Evolutionary conservation across 2,113 vertebrate species (phyloP).

Genomic region (Brachypteracias leptosomus): DNA sequence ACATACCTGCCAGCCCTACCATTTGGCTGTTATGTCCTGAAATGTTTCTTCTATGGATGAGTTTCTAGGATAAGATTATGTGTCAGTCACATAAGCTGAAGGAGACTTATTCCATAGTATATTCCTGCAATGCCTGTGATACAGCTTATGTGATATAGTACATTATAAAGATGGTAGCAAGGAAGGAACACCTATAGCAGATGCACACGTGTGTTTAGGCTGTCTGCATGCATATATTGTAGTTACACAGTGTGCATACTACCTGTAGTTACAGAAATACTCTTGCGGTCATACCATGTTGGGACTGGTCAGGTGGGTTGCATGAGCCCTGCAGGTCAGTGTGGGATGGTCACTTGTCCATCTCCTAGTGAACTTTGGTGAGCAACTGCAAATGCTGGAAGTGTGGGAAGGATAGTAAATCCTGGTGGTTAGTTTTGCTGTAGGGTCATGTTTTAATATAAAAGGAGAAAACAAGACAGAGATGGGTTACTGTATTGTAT

Average conservation of each 20-base stretch:
- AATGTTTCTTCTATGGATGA: neutral
- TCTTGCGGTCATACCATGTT: accelerated
- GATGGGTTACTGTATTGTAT: neutral
- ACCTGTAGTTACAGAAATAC: neutral
- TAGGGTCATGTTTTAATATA: neutral
- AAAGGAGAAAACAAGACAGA: neutral
- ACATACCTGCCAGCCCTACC: neutral
- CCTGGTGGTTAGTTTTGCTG: neutral
- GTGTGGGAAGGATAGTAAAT: neutral
- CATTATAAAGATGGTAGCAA: neutral
- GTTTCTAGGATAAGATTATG: neutral
- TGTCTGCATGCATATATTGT: accelerated
- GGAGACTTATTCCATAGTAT: neutral
- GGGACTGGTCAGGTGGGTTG: neutral
- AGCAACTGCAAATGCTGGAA: neutral
- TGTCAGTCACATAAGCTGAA: neutral
- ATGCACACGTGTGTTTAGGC: neutral
- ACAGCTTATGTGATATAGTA: accelerated
- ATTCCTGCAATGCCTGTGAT: neutral
- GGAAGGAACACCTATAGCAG: neutral
- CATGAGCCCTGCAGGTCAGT: neutral
- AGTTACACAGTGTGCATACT: neutral
- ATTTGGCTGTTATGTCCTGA: neutral
- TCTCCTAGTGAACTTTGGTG: neutral
- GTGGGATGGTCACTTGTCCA: neutral